These are phyloP conservation scores for Caenorhabditis remanei DNA, from an alignment of 1,140 invertebrate genomes.

Conservation along the genomic window DNA sequence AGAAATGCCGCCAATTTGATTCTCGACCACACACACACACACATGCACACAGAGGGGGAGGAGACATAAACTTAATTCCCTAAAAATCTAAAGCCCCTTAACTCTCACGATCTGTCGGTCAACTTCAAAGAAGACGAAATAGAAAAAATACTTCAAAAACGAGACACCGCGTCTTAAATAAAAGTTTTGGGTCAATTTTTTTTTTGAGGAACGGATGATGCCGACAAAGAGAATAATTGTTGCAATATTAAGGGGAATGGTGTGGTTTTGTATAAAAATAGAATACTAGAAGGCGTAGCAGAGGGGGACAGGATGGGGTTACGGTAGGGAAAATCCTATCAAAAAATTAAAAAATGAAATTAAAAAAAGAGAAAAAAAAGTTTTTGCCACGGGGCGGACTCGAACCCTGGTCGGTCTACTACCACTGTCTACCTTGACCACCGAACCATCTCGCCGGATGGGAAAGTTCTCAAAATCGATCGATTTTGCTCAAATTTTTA, in stretches of 20 bases:
- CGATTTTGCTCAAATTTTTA: background rate
- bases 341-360: too few species aligned
- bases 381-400: too few species aligned
- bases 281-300: background rate
- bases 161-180: background rate
- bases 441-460: background rate
- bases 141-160: too few species aligned
- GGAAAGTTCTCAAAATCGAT: background rate
- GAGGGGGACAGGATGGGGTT: too few species aligned
- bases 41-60: background rate
- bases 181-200: background rate
- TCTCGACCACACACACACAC: constrained; percentile 30
- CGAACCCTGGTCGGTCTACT: too few species aligned
- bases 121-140: constrained; percentile 2
- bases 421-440: too few species aligned
- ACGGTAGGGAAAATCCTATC: too few species aligned
- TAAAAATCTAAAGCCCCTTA: background rate
- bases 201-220: background rate
- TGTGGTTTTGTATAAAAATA: background rate
- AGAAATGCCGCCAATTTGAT: background rate
- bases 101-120: background rate
- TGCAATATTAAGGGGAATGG: too few species aligned
- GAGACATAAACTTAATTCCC: constrained; percentile 38
- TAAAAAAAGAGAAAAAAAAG: background rate
- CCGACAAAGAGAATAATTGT: constrained; percentile 36